phyloP scores from a whole-genome alignment of 2,113 vertebrate genomes.

The Origma solitaria region DNA sequence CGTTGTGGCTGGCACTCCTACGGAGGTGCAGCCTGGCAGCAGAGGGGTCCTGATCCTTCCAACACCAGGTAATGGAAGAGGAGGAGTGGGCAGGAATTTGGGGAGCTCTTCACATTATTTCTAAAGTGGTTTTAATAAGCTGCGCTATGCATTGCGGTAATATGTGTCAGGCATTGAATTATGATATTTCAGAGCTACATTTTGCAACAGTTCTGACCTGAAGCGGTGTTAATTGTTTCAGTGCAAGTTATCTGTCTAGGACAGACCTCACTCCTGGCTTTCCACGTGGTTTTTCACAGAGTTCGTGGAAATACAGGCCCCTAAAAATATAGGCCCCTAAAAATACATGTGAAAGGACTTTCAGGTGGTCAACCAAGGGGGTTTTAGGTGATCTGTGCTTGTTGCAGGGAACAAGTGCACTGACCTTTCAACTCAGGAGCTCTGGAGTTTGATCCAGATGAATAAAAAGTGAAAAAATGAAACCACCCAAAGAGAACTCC shows the following conservation, averaged over 20 bases:
- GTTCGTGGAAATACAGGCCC: neutral
- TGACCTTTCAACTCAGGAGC: neutral
- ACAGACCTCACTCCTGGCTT: neutral
- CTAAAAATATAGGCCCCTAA: neutral
- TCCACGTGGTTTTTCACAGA: neutral
- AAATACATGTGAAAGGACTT: neutral
- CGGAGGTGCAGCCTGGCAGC: neutral
- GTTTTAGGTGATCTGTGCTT: neutral
- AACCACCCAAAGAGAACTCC: neutral
- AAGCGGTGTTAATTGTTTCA: neutral
- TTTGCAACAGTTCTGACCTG: conserved; percentile 14
- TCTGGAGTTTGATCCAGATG: neutral
- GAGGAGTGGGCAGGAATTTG: neutral
- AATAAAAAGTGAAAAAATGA: neutral
- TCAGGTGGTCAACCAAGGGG: neutral
- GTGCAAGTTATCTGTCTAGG: neutral
- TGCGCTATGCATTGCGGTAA: neutral
- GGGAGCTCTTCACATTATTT: neutral
- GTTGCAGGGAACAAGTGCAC: neutral
- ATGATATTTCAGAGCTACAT: neutral
- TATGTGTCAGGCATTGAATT: neutral
- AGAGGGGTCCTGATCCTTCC: neutral
- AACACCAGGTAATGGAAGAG: no score
- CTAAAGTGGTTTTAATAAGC: neutral
- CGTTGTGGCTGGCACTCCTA: neutral